phyloP scores from a whole-genome alignment of 2,888 invertebrate species.

The Ectobius pallidus region DNA sequence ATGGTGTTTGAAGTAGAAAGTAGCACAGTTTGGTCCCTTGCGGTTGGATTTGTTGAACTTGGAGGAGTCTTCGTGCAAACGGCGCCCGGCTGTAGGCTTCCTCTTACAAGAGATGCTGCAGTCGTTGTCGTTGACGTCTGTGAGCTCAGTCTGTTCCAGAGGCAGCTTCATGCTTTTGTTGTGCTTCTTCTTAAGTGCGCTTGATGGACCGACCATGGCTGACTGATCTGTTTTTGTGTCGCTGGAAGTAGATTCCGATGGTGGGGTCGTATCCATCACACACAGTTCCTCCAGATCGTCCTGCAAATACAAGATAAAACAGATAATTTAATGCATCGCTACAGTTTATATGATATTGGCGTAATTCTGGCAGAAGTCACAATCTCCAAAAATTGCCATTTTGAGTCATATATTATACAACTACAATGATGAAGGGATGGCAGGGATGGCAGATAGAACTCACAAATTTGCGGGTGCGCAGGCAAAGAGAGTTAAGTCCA shows the following conservation, averaged over 20 bases:
- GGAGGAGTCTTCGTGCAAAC: slow-evolving; percentile 12
- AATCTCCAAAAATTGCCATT: too few species aligned
- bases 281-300: slow-evolving; percentile 54
- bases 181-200: neutral
- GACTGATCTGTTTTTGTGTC: neutral
- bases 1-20: slow-evolving; percentile 84
- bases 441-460: too few species aligned
- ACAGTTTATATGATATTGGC: too few species aligned
- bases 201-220: slow-evolving; percentile 5
- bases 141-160: neutral
- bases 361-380: too few species aligned
- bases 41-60: slow-evolving; percentile 60
- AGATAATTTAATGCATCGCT: neutral
- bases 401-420: too few species aligned
- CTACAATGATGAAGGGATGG: too few species aligned
- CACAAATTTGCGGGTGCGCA: too few species aligned
- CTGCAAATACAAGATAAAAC: slow-evolving; percentile 44
- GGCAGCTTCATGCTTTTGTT: neutral
- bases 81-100: neutral
- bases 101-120: neutral
- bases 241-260: neutral
- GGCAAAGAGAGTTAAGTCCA: too few species aligned
- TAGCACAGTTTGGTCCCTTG: slow-evolving; percentile 78
- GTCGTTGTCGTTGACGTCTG: slow-evolving; percentile 13
- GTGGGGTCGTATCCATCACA: slow-evolving; percentile 51